These are phyloP conservation scores for Thaumatotibia leucotreta DNA, from an alignment of 1,140 invertebrate genomes.

Conservation along the genomic window DNA sequence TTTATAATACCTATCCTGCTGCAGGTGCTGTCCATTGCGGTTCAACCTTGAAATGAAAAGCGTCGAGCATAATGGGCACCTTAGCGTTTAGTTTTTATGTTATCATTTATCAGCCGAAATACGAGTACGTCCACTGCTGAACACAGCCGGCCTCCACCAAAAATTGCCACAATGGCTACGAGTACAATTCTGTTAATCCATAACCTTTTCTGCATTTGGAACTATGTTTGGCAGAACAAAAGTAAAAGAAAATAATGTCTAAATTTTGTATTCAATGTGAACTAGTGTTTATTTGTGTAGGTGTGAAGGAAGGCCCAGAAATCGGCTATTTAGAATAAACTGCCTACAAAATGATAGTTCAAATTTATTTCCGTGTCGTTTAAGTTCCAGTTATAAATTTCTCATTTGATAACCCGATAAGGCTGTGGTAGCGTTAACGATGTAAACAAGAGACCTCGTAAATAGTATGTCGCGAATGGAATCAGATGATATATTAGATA, in stretches of 20 bases:
- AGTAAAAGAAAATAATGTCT: background rate
- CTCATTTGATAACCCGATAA: conserved; percentile 16
- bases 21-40: too few species aligned
- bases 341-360: conserved; percentile 51
- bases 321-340: conserved; percentile 43
- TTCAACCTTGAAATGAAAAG: too few species aligned
- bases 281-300: conserved; percentile 29
- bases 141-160: too few species aligned
- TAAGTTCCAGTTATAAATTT: conserved; percentile 38
- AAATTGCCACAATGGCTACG: too few species aligned
- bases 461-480: background rate
- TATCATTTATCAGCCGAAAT: too few species aligned
- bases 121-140: too few species aligned
- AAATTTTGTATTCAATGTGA: conserved; percentile 5
- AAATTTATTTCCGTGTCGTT: conserved; percentile 51
- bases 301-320: conserved; percentile 40
- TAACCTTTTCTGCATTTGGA: too few species aligned
- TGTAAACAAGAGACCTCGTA: conserved; percentile 4
- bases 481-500: conserved; percentile 23
- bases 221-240: too few species aligned
- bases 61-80: too few species aligned
- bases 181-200: too few species aligned
- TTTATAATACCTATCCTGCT: too few species aligned
- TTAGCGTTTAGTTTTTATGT: too few species aligned
- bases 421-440: background rate